Evolutionary conservation across 2,113 vertebrate genomes (phyloP).

Genomic region (Cyanoderma ruficeps): DNA sequence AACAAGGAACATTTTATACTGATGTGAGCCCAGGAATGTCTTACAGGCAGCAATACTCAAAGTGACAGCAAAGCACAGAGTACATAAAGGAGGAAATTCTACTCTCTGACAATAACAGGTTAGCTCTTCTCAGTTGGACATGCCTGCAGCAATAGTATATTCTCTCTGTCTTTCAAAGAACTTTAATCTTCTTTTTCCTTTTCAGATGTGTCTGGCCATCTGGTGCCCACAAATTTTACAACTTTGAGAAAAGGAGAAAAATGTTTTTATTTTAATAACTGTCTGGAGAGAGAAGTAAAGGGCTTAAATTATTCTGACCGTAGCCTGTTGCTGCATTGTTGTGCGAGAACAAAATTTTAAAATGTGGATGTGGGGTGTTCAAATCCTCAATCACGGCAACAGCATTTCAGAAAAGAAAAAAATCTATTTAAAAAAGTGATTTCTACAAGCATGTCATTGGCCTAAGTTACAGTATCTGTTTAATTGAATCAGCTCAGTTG

Average conservation of each 20-base stretch:
- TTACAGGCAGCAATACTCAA: not conserved
- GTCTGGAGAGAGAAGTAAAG: not conserved
- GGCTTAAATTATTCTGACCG: not conserved
- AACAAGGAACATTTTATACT: not conserved
- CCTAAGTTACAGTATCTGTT: not conserved
- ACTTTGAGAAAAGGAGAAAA: not conserved
- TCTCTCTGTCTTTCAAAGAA: not conserved
- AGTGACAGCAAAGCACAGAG: not conserved
- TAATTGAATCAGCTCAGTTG: not conserved
- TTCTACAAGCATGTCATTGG: not conserved
- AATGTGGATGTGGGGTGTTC: not conserved
- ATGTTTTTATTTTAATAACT: not conserved
- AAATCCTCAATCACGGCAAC: not conserved
- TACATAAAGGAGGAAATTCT: not conserved
- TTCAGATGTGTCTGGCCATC: not conserved
- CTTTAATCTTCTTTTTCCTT: not conserved
- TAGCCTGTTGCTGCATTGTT: not conserved
- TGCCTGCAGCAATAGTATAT: not conserved
- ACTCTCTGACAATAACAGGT: not conserved
- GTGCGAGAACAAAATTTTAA: not conserved
- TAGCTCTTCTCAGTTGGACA: not conserved
- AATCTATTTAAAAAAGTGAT: not conserved
- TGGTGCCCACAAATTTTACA: not conserved
- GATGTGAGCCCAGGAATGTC: not conserved
- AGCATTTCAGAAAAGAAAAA: not conserved